Conservation (phyloP, 2,797 vertebrate genomes). For the Cuniculus paca region DNA sequence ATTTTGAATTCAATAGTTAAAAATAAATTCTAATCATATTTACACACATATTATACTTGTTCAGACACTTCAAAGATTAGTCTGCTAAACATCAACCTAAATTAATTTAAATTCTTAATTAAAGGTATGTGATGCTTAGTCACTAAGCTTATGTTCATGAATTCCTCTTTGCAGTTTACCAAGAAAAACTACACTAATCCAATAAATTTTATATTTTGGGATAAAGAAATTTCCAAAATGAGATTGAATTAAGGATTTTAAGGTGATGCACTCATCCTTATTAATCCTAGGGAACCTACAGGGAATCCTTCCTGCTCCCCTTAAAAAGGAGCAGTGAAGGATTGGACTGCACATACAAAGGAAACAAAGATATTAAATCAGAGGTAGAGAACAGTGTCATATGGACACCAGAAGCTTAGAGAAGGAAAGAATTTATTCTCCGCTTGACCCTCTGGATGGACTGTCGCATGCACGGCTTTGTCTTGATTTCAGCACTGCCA, state of each 20-base stretch:
- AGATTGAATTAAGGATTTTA: background rate
- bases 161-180: background rate
- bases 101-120: background rate
- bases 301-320: background rate
- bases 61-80: background rate
- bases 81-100: background rate
- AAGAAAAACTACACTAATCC: background rate
- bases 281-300: background rate
- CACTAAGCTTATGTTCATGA: background rate
- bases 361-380: background rate
- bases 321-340: no score
- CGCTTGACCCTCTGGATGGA: background rate
- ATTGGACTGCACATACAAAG: accelerated
- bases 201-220: background rate
- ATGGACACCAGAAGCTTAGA: no score
- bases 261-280: background rate
- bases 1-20: background rate
- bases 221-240: background rate
- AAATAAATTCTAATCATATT: background rate
- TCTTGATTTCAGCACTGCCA: background rate
- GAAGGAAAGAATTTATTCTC: background rate
- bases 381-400: background rate
- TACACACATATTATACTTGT: background rate
- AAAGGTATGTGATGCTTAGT: background rate
- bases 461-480: accelerated